Conservation (phyloP, 2,113 vertebrate species). For the Tyto alba region DNA sequence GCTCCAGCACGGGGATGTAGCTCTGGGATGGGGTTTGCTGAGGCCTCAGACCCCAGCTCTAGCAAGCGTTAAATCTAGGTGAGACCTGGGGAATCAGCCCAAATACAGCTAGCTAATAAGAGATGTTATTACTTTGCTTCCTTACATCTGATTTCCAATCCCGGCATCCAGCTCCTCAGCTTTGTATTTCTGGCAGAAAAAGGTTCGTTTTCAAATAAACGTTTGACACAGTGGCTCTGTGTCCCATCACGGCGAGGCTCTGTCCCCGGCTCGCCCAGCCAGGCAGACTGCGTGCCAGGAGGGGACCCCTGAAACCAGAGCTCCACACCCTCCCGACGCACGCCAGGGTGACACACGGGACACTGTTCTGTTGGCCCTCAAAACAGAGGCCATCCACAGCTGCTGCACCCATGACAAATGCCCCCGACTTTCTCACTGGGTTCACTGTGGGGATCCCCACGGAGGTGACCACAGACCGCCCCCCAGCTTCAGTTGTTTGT, state of each 20-base stretch:
- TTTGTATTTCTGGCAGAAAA: neutral
- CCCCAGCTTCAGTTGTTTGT: accelerated
- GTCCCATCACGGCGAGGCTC: too few species aligned
- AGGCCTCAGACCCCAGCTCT: neutral
- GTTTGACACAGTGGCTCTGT: too few species aligned
- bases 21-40: accelerated
- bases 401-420: accelerated
- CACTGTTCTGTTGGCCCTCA: neutral
- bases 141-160: neutral
- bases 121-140: accelerated
- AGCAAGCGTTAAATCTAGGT: too few species aligned
- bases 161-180: neutral
- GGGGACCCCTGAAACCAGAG: neutral
- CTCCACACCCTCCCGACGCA: accelerated
- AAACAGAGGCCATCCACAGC: neutral
- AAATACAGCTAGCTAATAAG: neutral
- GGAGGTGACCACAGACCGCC: neutral
- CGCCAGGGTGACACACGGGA: neutral
- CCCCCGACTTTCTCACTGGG: neutral
- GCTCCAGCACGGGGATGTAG: neutral
- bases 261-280: accelerated
- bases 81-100: neutral
- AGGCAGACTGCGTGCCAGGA: accelerated
- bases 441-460: neutral
- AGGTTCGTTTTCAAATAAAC: neutral